Percentiles rank a stretch among this genome's conserved stretches.
Conservation (phyloP, 2,113 vertebrate species). For the Elgaria multicarinata region DNA sequence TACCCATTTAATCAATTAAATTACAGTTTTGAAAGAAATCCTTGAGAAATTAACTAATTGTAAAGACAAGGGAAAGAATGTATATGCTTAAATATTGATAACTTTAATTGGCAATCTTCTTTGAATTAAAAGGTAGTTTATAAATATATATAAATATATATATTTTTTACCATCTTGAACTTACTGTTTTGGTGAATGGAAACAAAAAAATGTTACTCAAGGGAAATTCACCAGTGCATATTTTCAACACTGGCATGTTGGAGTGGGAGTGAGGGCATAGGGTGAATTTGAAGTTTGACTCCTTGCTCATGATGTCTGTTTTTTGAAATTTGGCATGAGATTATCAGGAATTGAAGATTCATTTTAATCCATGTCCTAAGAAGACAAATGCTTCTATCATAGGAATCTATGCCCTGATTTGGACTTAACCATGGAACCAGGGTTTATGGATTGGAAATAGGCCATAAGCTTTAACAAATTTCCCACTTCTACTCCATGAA, state of each 20-base stretch:
- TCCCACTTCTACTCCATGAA: not conserved
- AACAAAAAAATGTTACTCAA: not conserved
- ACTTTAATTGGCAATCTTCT: not conserved
- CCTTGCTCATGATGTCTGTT: not conserved
- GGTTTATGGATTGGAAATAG: not conserved
- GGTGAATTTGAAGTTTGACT: not conserved
- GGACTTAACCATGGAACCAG: not conserved
- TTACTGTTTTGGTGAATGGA: not conserved
- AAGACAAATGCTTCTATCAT: not conserved
- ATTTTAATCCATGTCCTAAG: not conserved
- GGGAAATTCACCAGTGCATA: not conserved
- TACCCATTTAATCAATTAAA: not conserved
- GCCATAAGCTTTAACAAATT: too few relatives aligned
- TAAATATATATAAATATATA: not conserved
- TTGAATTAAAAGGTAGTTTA: not conserved
- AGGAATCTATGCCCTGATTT: not conserved
- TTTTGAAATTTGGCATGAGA: not conserved
- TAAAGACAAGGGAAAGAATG: not conserved
- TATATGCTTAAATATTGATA: not conserved
- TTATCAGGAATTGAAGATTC: not conserved
- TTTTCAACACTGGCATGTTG: not conserved
- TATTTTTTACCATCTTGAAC: not conserved
- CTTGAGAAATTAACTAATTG: not conserved
- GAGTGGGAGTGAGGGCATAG: too few relatives aligned
- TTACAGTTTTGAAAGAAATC: slow-evolving; percentile 1